phyloP scores from a whole-genome alignment of 2,888 invertebrate genomes.

The Melikaiella ostensackeni region DNA sequence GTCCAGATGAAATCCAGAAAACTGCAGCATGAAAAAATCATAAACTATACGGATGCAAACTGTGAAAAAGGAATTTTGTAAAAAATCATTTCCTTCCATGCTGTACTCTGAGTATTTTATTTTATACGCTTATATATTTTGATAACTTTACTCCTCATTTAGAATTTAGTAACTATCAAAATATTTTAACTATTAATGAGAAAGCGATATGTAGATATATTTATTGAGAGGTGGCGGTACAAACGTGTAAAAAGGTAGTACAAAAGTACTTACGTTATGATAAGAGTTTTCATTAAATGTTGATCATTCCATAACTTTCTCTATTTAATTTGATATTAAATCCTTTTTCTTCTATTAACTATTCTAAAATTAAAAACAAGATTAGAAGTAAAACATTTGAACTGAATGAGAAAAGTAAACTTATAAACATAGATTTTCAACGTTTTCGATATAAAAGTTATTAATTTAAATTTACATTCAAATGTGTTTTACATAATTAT shows the following conservation, averaged over 20 bases:
- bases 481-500: too few species aligned
- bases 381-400: too few species aligned
- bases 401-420: too few species aligned
- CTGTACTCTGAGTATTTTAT: not conserved
- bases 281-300: not conserved
- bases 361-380: too few species aligned
- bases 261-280: not conserved
- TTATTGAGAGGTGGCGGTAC: not conserved
- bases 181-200: not conserved
- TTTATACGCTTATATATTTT: conserved; percentile 6
- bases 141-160: not conserved
- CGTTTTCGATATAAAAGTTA: too few species aligned
- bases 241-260: not conserved
- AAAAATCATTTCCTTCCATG: not conserved
- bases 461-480: too few species aligned
- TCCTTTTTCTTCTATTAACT: too few species aligned
- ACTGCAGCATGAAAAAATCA: conserved; percentile 2
- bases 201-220: not conserved
- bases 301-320: not conserved
- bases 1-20: conserved; percentile 31
- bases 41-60: not conserved
- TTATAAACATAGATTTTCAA: too few species aligned
- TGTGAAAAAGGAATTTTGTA: not conserved
- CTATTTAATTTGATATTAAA: not conserved
- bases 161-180: not conserved